phyloP scores from a whole-genome alignment of 2,888 invertebrate species.

The Drosophila acutilabella region DNA sequence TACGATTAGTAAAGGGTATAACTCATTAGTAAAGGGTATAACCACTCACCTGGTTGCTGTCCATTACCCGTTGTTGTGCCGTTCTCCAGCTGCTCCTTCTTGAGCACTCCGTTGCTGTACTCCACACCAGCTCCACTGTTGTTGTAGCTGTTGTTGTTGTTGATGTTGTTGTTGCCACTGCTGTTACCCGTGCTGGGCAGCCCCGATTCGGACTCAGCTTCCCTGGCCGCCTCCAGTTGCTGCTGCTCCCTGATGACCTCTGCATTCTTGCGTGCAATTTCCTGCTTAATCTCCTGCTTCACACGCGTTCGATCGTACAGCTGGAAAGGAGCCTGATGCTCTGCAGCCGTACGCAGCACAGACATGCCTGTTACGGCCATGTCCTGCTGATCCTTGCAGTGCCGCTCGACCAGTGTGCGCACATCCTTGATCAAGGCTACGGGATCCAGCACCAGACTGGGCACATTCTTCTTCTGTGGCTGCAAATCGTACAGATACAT shows the following conservation, averaged over 20 bases:
- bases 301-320: slow-evolving; percentile 82
- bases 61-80: slow-evolving; percentile 47
- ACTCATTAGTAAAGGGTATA: too few relatives aligned
- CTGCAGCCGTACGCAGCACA: slow-evolving; percentile 86
- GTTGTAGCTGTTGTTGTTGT: slow-evolving; percentile 20
- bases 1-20: neutral
- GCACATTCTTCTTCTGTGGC: slow-evolving; percentile 95
- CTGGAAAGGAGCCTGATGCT: slow-evolving; percentile 65
- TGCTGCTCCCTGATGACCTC: slow-evolving; percentile 80
- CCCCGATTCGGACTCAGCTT: slow-evolving; percentile 65
- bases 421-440: slow-evolving; percentile 95
- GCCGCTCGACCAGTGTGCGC: slow-evolving; percentile 93
- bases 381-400: slow-evolving; percentile 93
- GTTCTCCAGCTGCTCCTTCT: slow-evolving; percentile 80
- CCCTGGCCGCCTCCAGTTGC: slow-evolving; percentile 73
- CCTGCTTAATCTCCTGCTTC: slow-evolving; percentile 83
- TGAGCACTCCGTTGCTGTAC: slow-evolving; percentile 73
- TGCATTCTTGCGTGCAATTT: slow-evolving; percentile 82
- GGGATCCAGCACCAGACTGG: slow-evolving; percentile 95
- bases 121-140: slow-evolving; percentile 55
- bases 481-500: slow-evolving; percentile 96
- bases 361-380: slow-evolving; percentile 93
- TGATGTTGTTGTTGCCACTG: slow-evolving; percentile 25
- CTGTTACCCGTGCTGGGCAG: slow-evolving; percentile 18
- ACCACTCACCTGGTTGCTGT: slow-evolving; percentile 61